Base-by-base conservation (phyloP, 2,888 invertebrate genomes). In the Choreutis nemorana region DNA sequence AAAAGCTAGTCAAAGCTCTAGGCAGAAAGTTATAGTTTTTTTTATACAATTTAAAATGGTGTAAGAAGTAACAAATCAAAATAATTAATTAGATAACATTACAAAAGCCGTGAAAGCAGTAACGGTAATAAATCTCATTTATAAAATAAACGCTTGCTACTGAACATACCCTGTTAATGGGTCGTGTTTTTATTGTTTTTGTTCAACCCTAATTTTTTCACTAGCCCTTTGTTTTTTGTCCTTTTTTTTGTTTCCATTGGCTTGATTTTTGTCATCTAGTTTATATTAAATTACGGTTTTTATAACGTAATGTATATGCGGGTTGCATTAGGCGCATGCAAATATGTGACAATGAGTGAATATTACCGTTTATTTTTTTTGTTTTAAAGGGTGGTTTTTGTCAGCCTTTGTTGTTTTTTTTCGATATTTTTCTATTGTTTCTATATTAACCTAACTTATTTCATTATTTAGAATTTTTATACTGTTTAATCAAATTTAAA, bases 251-350 rank as follows among this genome's bases (percentile, higher is more conserved):
- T 34, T 46, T 46, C 51, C 57, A 72, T 71, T 77, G 60, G 68
- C 72, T 44, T 51, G 65, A 68, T 75, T 75, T 65, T 63, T 67
- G 70, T 73, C 67, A 53, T 66, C 64, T 72, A 70, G 63, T 75
- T 77, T 77, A 73, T 77, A 77, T 77, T 75, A 75, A 75, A 77
- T 78, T 77, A 77, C 73, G 47, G 59, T 72, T 75, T 75, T 73
- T 73, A 45, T 64, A 15, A 26, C 36, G 66, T 68, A 71, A 75
- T 75, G 64, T 68, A 72, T 73, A 78, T 71, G 71, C 70, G 73
- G 73, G 75, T 50, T 29, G 51, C 44, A 55, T 68, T 67, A 60
- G 46, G 42, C 50, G 30, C 55, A 57, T 63, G 59, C 61, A 63
- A 66, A 55, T 59, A 62, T 61, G 50, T 36, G 63, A 62, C 64